phyloP scores from a whole-genome alignment of 2,113 vertebrate species.

The Physeter macrocephalus region DNA sequence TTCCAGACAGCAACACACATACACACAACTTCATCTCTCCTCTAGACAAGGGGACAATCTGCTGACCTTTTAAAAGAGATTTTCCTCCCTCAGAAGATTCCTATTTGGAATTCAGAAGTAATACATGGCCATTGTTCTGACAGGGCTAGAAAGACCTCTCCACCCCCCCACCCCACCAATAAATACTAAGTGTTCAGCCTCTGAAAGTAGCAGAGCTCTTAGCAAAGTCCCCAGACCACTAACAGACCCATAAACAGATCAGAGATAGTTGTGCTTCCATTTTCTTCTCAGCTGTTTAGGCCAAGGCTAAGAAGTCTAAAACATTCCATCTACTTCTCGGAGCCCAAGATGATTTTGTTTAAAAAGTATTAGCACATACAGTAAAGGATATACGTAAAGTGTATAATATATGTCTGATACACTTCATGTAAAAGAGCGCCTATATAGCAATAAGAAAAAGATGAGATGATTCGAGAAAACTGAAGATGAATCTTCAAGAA shows the following conservation, averaged over 20 bases:
- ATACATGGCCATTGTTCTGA: not conserved
- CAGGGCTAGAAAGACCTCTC: not conserved
- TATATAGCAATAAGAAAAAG: not conserved
- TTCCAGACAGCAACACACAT: not conserved
- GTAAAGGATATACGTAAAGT: not conserved
- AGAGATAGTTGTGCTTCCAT: not conserved
- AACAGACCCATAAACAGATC: not conserved
- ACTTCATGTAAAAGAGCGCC: not conserved
- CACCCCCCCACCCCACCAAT: no score
- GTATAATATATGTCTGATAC: not conserved
- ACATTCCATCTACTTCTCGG: not conserved
- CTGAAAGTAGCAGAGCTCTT: not conserved
- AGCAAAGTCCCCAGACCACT: not conserved
- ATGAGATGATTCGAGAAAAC: not conserved
- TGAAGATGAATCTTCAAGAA: not conserved
- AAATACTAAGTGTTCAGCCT: not conserved
- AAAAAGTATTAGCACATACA: not conserved
- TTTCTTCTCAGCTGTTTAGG: not conserved
- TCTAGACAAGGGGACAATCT: not conserved
- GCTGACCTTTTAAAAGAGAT: not conserved
- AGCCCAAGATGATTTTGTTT: not conserved
- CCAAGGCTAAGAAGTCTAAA: not conserved
- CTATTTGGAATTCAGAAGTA: not conserved
- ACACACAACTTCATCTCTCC: not conserved
- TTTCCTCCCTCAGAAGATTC: not conserved